Conservation (phyloP, 1,140 invertebrate species). For the Wasmannia auropunctata region DNA sequence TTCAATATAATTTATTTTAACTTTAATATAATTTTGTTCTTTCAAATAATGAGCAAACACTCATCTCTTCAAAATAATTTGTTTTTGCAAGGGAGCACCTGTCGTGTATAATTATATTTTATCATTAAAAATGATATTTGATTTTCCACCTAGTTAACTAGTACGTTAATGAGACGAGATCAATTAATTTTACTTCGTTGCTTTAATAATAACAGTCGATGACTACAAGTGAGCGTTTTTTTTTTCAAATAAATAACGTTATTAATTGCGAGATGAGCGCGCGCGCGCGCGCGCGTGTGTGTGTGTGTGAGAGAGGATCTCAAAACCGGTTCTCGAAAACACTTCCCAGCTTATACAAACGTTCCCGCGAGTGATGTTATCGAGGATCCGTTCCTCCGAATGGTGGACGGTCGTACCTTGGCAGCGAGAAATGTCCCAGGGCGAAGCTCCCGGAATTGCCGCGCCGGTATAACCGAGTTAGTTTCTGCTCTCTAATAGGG, state of each 20-base stretch:
- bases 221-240: background rate
- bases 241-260: background rate
- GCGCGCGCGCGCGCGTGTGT: no score
- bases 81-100: background rate
- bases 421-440: slow-evolving; percentile 25
- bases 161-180: background rate
- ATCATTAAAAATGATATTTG: background rate
- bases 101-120: background rate
- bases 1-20: background rate
- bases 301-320: background rate
- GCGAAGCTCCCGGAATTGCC: slow-evolving; percentile 43
- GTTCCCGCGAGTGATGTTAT: slow-evolving; percentile 28
- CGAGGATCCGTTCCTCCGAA: slow-evolving; percentile 30
- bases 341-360: slow-evolving; percentile 30
- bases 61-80: background rate
- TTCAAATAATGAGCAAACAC: background rate
- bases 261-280: background rate
- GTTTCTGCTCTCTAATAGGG: slow-evolving; percentile 77
- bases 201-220: background rate
- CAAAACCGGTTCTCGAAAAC: background rate
- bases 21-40: background rate
- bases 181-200: background rate
- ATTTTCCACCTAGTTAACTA: background rate
- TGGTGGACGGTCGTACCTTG: slow-evolving; percentile 36
- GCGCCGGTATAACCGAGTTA: slow-evolving; percentile 77